A percentile compares a stretch with the other conserved stretches of the same genome.
These are phyloP conservation scores for Hippocampus abdominalis DNA, from an alignment of 2,113 vertebrate genomes.

Conservation along the genomic window DNA sequence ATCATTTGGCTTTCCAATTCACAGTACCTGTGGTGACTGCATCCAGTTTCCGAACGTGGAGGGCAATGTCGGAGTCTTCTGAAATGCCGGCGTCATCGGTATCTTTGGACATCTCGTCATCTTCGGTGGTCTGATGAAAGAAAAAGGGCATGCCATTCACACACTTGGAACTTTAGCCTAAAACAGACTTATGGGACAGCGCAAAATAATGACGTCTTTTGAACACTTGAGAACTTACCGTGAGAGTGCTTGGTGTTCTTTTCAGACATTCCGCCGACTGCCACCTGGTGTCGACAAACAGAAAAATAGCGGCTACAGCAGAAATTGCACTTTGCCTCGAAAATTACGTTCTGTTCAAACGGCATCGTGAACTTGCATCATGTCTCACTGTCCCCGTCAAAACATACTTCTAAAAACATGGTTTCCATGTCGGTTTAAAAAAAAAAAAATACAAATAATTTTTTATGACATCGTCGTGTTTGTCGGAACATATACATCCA, in stretches of 20 bases:
- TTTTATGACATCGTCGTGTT: too few relatives aligned
- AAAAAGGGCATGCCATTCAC: constrained; percentile 4
- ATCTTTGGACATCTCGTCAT: constrained; percentile 69
- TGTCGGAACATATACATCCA: too few relatives aligned
- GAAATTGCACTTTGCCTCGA: neutral
- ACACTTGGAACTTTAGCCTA: neutral
- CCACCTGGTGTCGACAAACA: constrained; percentile 43
- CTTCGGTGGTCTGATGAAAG: constrained; percentile 42
- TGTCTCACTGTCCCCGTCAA: too few relatives aligned
- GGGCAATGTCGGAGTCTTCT: constrained; percentile 74
- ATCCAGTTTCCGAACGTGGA: constrained; percentile 80
- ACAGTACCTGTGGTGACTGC: constrained; percentile 73
- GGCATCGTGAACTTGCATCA: too few relatives aligned
- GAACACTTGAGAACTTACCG: neutral
- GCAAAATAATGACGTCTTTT: neutral
- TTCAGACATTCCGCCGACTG: constrained; percentile 15
- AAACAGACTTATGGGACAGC: neutral
- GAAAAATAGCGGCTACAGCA: neutral
- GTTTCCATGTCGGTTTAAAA: too few relatives aligned
- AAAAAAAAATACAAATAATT: too few relatives aligned
- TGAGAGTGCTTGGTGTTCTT: neutral
- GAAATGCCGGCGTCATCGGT: constrained; percentile 81
- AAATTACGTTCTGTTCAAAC: too few relatives aligned
- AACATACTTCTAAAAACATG: too few relatives aligned
- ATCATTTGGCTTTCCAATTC: neutral